Base-by-base conservation (phyloP, 2,113 vertebrate species). In the Ammodytes marinus region DNA sequence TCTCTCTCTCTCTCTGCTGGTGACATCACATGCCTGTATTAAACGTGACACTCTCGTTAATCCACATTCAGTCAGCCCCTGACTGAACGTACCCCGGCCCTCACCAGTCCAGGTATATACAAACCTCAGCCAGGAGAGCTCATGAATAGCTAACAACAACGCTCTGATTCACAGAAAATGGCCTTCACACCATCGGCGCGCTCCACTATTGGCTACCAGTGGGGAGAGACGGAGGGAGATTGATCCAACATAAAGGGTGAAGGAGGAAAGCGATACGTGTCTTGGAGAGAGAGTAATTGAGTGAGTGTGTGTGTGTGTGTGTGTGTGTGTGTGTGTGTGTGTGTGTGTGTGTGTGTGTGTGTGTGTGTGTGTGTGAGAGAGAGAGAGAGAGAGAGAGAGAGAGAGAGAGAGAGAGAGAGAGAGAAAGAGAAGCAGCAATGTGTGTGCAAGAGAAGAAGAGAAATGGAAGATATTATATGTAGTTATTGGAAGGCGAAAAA, bases 91-190 rank as follows among this genome's bases (percentile, higher is more conserved):
- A 67, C 27, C 59, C 35, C 1, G 5, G 27, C 27, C 27, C 27
- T 27, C 54, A 2, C 69, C 50, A 17, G 69, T 74, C 65, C 89
- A 90, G 88, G 86, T 92, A 81, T 92, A 81, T 57, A 85, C 69
- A 60, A 69, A 80, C 83, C 82, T 73, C 61, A 76, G 83, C 64
- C 61, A 52, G 78, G 57, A 69, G 68, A 77, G 80, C 90, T 93
- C 89, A 91, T 92, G 91, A 93, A 94, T 94, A 86, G 79, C 90
- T 88, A 90, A 94, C 74, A 80, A 73, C 87, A 83, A 74, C 53
- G 61, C 78, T 87, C 70, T 37, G 77, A 88, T 85, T 86, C 85
- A 83, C 74, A 80, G 81, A 92, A 89, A 93, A 93, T 87, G 85
- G 86, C 86, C 83, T 87, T 88, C 55, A 73, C 65, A 55, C 82